phyloP scores from a whole-genome alignment of 2,113 vertebrate genomes.

The Dascyllus trimaculatus region DNA sequence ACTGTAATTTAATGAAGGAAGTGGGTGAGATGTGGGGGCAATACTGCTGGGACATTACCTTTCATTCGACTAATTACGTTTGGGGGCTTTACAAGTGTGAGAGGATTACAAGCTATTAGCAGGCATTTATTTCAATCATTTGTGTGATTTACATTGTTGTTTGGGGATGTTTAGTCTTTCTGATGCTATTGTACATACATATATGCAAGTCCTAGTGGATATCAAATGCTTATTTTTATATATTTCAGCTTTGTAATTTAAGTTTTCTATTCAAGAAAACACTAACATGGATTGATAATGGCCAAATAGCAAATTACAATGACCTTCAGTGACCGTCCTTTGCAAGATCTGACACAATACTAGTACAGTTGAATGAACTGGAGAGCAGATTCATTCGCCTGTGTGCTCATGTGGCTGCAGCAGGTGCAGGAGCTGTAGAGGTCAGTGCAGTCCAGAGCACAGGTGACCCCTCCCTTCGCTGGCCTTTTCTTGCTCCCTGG shows the following conservation, averaged over 20 bases:
- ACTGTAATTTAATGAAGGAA: constrained; percentile 61
- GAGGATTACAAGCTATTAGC: constrained; percentile 76
- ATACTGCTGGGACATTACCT: constrained; percentile 66
- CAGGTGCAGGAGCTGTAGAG: constrained; percentile 62
- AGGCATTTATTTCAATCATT: constrained; percentile 71
- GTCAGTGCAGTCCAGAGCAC: constrained; percentile 60
- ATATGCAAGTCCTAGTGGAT: constrained; percentile 1
- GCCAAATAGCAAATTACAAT: neutral
- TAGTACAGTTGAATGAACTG: constrained; percentile 39
- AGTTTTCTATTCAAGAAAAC: neutral
- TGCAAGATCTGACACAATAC: constrained; percentile 14
- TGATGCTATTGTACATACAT: constrained; percentile 2
- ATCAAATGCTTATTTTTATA: neutral
- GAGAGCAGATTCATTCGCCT: constrained; percentile 23
- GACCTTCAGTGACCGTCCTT: constrained; percentile 1
- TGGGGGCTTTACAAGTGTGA: constrained; percentile 71
- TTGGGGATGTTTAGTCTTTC: constrained; percentile 45
- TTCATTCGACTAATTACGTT: constrained; percentile 78
- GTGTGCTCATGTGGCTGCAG: constrained; percentile 35
- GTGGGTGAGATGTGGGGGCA: constrained; percentile 41
- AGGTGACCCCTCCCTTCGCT: constrained; percentile 33
- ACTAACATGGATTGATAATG: neutral
- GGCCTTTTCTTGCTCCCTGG: constrained; percentile 52
- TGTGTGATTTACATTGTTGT: constrained; percentile 53
- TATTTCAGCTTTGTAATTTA: neutral